phyloP scores from a whole-genome alignment of 2,797 vertebrate species.

The Alectoris magna region DNA sequence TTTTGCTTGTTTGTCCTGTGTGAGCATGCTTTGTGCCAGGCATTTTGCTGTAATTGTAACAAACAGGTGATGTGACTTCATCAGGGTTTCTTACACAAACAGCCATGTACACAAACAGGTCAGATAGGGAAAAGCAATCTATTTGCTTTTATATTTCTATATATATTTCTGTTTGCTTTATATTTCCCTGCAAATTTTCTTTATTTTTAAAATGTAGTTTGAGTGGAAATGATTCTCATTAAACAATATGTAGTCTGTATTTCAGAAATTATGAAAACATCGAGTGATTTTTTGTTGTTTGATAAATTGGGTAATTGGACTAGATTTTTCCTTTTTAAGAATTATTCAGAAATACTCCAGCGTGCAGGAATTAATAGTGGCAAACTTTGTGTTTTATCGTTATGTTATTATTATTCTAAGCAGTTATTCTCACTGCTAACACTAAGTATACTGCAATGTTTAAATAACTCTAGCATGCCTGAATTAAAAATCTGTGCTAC shows the following conservation, averaged over 20 bases:
- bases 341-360: neutral
- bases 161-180: no score
- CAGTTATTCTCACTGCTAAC: neutral
- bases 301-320: neutral
- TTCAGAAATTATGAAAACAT: neutral
- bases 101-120: neutral
- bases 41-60: neutral
- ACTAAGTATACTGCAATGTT: neutral
- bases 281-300: neutral
- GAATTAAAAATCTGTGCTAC: neutral
- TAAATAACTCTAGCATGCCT: neutral
- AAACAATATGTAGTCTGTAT: neutral
- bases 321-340: neutral
- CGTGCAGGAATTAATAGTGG: neutral
- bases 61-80: neutral
- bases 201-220: neutral
- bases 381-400: neutral
- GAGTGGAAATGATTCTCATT: neutral
- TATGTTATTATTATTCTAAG: neutral
- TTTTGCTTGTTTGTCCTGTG: neutral
- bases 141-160: no score
- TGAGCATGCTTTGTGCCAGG: neutral
- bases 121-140: neutral
- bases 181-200: neutral
- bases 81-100: neutral